Percentiles rank a stretch among this genome's conserved stretches.
Conservation (phyloP, 1,140 invertebrate species). For the Linepithema humile region DNA sequence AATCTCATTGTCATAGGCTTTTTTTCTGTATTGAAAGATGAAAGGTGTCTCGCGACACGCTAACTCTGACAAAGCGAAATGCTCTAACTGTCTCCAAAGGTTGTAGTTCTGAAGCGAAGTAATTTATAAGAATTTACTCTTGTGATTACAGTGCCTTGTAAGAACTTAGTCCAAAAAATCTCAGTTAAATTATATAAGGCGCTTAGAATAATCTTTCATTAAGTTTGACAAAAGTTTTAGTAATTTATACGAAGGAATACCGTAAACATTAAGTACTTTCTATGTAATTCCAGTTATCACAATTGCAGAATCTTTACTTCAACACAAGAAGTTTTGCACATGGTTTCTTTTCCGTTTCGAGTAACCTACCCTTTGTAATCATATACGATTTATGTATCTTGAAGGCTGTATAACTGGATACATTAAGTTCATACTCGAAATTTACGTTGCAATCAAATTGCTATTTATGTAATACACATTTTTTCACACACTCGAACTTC, state of each 20-base stretch:
- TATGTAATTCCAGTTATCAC: not conserved
- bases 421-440: constrained; percentile 13
- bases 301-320: constrained; percentile 5
- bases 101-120: constrained; percentile 25
- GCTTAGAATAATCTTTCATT: constrained; percentile 32
- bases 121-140: constrained; percentile 23
- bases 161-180: constrained; percentile 6
- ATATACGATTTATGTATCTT: not conserved
- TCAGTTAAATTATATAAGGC: constrained; percentile 35
- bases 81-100: constrained; percentile 27
- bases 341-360: not conserved
- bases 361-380: not conserved
- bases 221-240: constrained; percentile 39
- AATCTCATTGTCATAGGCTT: constrained; percentile 58
- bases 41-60: not conserved
- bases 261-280: not conserved
- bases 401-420: not conserved
- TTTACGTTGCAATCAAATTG: not conserved
- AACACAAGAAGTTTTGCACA: not conserved
- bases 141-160: constrained; percentile 67
- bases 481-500: not conserved
- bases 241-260: not conserved
- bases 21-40: not conserved
- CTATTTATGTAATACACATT: not conserved
- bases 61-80: not conserved